Base-by-base conservation (phyloP, 1,140 invertebrate genomes). In the Pseudomyrmex pallidus region DNA sequence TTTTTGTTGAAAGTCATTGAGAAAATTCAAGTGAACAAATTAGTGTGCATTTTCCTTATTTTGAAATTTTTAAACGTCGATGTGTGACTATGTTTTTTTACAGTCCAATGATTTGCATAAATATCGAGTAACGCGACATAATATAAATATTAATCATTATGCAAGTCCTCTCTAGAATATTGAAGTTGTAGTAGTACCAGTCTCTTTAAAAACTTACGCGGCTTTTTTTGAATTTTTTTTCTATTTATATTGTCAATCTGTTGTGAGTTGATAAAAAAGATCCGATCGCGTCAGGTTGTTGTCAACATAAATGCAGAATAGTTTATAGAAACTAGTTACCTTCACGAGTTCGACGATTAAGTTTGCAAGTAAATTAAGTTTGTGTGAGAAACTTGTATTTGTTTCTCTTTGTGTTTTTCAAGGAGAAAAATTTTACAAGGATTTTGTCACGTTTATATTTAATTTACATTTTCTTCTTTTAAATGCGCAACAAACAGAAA, bases 61-160 rank as follows among this genome's bases (percentile, higher is more conserved):
- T 13, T 50, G 44, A 44, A 1, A 22, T 46, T 17, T 78, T 57
- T 9, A 54, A 52, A 10, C 46, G 4, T 35, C n/a, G 68, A 67
- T 78, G 10, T 68, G 5, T 48, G 0, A 68, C 68, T 48, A 57
- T 35, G 20, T 68, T 68, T 68, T 50, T 5, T 13, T 15, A 10
- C 22, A 52, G 66, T 7, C 54, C 13, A 13, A 67, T 56, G 52
- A 22, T 56, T 67, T 22, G 17, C 50, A 77, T 77, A 54, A 5
- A 68, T 1, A 56, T 66, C 12, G 1, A 20, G 1, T 22, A 77
- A 77, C 35, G 5, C 35, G 5, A 35, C 5, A 35, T 44, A 17
- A 57, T 17, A 13, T 68, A 67, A 77, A 77, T 68, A 77, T 77
- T 68, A 46, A 77, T 56, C 1, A 56, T 54, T 77, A 77, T 67